Evolutionary conservation across 2,113 vertebrate genomes (phyloP).

Genomic region (Holacanthus passer): DNA sequence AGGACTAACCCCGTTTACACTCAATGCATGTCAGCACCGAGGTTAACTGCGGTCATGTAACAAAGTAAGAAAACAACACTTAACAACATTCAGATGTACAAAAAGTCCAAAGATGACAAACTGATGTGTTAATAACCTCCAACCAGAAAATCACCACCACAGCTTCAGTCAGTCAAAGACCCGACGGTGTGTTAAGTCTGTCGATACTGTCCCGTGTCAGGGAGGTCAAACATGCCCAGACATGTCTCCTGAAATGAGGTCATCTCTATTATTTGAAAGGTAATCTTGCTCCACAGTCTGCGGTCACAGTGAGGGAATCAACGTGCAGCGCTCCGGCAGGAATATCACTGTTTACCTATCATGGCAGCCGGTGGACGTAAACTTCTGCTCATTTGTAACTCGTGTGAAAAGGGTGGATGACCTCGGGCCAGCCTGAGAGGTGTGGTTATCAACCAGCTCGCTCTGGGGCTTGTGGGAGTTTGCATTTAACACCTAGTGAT

Average conservation of each 20-base stretch:
- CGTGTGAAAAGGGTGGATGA: constrained; percentile 31
- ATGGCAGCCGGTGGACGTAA: background rate
- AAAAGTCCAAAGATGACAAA: constrained; percentile 37
- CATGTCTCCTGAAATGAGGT: constrained; percentile 70
- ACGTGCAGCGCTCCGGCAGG: constrained; percentile 31
- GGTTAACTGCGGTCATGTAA: background rate
- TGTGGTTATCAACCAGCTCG: constrained; percentile 12
- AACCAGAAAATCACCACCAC: constrained; percentile 11
- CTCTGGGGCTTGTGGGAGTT: constrained; percentile 21
- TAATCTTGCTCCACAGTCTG: constrained; percentile 45
- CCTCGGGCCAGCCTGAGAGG: constrained; percentile 16
- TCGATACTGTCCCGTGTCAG: constrained; percentile 38
- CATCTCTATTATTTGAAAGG: constrained; percentile 64
- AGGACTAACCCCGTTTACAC: background rate
- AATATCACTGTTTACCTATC: constrained; percentile 39
- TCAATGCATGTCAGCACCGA: constrained; percentile 20
- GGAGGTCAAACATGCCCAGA: constrained; percentile 64
- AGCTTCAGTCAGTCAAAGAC: constrained; percentile 26
- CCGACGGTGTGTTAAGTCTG: constrained; percentile 16
- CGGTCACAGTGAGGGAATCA: constrained; percentile 40
- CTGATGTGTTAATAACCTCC: background rate
- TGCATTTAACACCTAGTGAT: constrained; percentile 3
- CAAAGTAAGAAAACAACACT: constrained; percentile 8
- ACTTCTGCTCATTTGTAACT: constrained; percentile 56
- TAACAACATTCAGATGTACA: background rate